Evolutionary conservation across 1,140 invertebrate genomes (phyloP).

Genomic region (Harpegnathos saltator): DNA sequence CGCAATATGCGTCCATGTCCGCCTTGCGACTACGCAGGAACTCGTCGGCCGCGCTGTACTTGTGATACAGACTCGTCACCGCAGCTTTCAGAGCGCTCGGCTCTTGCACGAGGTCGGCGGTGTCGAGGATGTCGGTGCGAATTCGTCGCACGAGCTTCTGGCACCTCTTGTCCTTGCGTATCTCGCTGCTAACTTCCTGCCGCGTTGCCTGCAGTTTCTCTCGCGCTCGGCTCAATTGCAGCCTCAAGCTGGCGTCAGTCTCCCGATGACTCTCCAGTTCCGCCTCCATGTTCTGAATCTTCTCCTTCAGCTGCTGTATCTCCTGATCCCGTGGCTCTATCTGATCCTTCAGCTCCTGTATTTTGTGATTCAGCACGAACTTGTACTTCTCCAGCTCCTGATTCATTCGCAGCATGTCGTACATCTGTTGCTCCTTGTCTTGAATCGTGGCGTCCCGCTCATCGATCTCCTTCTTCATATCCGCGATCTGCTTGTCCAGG

Average conservation of each 20-base stretch:
- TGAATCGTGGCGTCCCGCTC: conserved; percentile 93
- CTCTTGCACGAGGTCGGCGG: conserved; percentile 91
- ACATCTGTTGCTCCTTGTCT: conserved; percentile 94
- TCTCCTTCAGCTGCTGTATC: conserved; percentile 92
- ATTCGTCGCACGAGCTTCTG: conserved; percentile 91
- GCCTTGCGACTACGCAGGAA: conserved; percentile 88
- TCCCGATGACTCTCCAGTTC: conserved; percentile 91
- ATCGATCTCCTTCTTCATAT: conserved; percentile 91
- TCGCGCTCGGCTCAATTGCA: conserved; percentile 90
- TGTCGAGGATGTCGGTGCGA: conserved; percentile 92
- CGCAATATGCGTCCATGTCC: conserved; percentile 91
- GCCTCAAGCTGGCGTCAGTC: conserved; percentile 88
- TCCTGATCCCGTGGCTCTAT: conserved; percentile 93
- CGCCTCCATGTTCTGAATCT: conserved; percentile 91
- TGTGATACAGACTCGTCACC: conserved; percentile 91
- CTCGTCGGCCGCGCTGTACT: conserved; percentile 90
- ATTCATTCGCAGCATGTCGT: conserved; percentile 93
- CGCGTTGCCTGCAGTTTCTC: conserved; percentile 91
- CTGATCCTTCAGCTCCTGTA: conserved; percentile 93
- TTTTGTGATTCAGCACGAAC: conserved; percentile 95
- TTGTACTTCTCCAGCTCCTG: conserved; percentile 96
- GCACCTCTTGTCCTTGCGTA: conserved; percentile 87
- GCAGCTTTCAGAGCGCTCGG: conserved; percentile 91
- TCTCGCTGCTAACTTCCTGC: conserved; percentile 90
- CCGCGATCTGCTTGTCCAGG: conserved; percentile 91